phyloP scores from a whole-genome alignment of 2,888 invertebrate species.

The Dermolepida albohirtum region DNA sequence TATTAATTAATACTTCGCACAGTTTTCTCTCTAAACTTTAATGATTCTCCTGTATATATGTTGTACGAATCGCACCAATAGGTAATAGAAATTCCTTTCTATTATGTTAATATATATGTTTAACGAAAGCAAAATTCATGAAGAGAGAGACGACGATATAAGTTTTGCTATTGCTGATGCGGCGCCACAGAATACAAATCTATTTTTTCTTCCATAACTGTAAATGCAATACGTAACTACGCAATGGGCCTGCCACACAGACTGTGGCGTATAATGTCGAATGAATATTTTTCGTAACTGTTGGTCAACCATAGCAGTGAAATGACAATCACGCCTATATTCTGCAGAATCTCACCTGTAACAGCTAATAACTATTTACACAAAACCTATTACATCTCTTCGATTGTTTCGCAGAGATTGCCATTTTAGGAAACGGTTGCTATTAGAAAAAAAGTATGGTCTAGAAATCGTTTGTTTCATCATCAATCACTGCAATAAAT shows the following conservation, averaged over 20 bases:
- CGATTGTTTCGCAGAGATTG: not conserved
- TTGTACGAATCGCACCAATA: not conserved
- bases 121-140: not conserved
- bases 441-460: not conserved
- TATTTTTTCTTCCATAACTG: slow-evolving; percentile 8
- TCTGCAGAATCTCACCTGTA: not conserved
- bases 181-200: not conserved
- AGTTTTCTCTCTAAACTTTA: not conserved
- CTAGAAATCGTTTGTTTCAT: slow-evolving; percentile 23
- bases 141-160: not conserved
- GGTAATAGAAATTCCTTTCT: slow-evolving; percentile 9
- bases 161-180: not conserved
- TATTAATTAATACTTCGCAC: too few relatives aligned
- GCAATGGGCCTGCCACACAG: too few relatives aligned
- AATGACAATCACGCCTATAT: not conserved
- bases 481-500: slow-evolving; percentile 11
- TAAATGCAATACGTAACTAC: not conserved
- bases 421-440: slow-evolving; percentile 4
- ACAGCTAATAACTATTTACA: slow-evolving; percentile 1
- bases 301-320: not conserved
- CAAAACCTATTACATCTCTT: not conserved
- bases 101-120: not conserved
- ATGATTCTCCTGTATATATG: too few relatives aligned
- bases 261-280: too few relatives aligned
- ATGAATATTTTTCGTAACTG: too few relatives aligned